phyloP scores from a whole-genome alignment of 2,888 invertebrate genomes.

The Macrosiphum euphorbiae region DNA sequence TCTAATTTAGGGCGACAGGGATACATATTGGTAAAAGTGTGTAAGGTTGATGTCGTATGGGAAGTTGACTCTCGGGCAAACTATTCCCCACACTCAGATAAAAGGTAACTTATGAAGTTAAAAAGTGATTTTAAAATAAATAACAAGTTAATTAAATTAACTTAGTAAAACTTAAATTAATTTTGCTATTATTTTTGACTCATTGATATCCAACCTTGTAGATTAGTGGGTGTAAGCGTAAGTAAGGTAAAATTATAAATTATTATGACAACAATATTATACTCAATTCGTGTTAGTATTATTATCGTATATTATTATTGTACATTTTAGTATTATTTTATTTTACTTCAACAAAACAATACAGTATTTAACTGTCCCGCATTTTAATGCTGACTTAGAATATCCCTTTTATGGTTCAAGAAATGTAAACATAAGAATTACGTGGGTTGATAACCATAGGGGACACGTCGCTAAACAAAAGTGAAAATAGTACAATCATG shows the following conservation, averaged over 20 bases:
- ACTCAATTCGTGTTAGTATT: neutral
- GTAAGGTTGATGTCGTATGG: neutral
- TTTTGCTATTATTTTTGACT: neutral
- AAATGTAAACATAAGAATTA: conserved; percentile 40
- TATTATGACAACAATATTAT: neutral
- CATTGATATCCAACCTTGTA: too few species aligned
- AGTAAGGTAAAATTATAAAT: neutral
- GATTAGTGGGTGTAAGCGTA: neutral
- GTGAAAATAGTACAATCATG: neutral
- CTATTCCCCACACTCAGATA: neutral
- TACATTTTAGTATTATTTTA: neutral
- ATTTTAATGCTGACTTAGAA: conserved; percentile 20
- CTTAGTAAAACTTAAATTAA: neutral
- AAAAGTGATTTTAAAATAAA: neutral
- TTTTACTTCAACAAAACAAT: neutral
- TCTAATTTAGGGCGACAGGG: too few species aligned
- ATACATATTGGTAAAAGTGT: neutral
- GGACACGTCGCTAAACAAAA: neutral
- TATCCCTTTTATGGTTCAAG: neutral
- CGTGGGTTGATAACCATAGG: conserved; percentile 27
- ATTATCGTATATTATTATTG: neutral
- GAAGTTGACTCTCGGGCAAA: neutral
- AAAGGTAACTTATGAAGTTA: neutral
- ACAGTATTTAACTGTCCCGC: conserved; percentile 12
- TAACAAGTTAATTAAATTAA: neutral